Conservation (phyloP, 2,888 invertebrate genomes). For the Drosophila setosimentum region DNA sequence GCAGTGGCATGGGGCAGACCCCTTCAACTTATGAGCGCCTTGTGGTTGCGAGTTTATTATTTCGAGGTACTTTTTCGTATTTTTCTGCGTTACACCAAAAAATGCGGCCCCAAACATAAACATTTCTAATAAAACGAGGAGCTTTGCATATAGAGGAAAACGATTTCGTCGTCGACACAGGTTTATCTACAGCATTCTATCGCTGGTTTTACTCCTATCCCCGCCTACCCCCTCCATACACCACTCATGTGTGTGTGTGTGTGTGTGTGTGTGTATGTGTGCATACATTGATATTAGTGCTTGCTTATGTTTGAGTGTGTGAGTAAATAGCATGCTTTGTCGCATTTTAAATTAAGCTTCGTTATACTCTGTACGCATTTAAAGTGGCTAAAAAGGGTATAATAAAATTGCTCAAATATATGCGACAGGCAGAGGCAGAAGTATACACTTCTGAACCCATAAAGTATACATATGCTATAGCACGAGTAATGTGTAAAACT, state of each 20-base stretch:
- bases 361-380: constrained; percentile 49
- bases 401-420: neutral
- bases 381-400: constrained; percentile 6
- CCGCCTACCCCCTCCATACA: constrained; percentile 6
- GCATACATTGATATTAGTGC: constrained; percentile 65
- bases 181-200: constrained; percentile 74
- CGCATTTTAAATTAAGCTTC: constrained; percentile 82
- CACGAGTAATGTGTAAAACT: neutral
- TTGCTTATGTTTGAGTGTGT: constrained; percentile 61
- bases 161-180: constrained; percentile 57
- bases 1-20: constrained; percentile 18
- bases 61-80: constrained; percentile 43
- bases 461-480: neutral
- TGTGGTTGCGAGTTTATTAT: constrained; percentile 74
- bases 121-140: constrained; percentile 58
- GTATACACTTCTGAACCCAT: too few species aligned
- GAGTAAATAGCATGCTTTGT: constrained; percentile 66
- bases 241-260: neutral
- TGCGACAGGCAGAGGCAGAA: neutral
- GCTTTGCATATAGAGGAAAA: constrained; percentile 72
- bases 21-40: constrained; percentile 37
- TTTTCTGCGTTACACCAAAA: constrained; percentile 61
- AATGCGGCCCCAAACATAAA: constrained; percentile 56
- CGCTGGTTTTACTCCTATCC: constrained; percentile 33
- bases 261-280: constrained; percentile 5